Base-by-base conservation (phyloP, 2,888 invertebrate species). In the Drosophila cognata region DNA sequence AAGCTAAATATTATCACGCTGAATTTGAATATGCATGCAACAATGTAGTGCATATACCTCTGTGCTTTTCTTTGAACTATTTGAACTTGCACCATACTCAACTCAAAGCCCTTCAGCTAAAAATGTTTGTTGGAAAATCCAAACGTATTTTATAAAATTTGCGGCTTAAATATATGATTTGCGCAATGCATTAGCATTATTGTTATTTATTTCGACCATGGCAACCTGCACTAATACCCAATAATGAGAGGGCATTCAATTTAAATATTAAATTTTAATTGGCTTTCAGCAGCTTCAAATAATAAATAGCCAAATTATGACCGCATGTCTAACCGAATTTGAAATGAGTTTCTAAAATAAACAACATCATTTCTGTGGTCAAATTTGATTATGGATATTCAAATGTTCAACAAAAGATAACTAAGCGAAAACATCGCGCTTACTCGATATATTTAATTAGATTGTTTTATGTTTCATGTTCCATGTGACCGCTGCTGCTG, bases 251-350 rank as follows among this genome's bases (percentile, higher is more conserved):
- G 13, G 35, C 52, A 35, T 55, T 66, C n/a, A 35, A 73, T 65
- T 76, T 29, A 58, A 38, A 58, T 74, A 70, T 57, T 65, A 29
- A 81, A 72, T 52, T 21, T 7, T 0, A 1, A 11, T 10, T 33
- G 33, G 33, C 3, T 68, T 36, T 43, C 50, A 61, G 51, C 61
- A 35, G 56, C 50, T 35, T 8, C 46, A 55, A 61, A 65, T 33
- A 31, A 56, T 62, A 53, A 38, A 48, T 41, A 28, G 46, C 35
- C n/a, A 53, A 56, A 51, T 43, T 77, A 67, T 33, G 71, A 33
- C 38, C 33, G 59, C 64, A 65, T 53, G 41, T 50, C 55, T 31
- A 69, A 60, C 65, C 65, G 58, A 65, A 58, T 78, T 77, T 60
- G 21, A 50, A 71, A 64, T 71, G 33, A 48, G 53, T 60, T 70